Percentiles rank a stretch among this genome's conserved stretches.
Evolutionary conservation across 2,888 invertebrate species (phyloP).

Genomic region (Muscina levida): DNA sequence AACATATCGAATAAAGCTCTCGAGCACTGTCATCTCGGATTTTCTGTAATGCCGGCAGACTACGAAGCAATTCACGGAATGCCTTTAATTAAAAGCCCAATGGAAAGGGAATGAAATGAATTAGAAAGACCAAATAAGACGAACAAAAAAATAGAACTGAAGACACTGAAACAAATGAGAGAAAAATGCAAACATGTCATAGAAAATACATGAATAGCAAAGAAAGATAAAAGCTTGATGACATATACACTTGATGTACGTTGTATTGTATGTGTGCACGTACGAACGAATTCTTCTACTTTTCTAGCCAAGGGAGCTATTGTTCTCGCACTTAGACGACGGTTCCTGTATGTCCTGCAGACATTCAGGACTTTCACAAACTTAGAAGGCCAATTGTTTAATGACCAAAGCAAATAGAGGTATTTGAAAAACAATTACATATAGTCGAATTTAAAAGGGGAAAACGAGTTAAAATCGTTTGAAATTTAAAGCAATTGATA

Average conservation of each 20-base stretch:
- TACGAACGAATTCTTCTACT: no score
- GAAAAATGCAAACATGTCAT: slow-evolving; percentile 29
- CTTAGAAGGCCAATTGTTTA: slow-evolving; percentile 18
- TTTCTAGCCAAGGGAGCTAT: no score
- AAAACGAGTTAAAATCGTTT: no score
- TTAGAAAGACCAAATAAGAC: slow-evolving; percentile 31
- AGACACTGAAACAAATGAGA: slow-evolving; percentile 32
- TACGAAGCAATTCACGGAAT: slow-evolving; percentile 91
- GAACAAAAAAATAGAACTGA: slow-evolving; percentile 7
- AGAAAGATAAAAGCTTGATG: slow-evolving; percentile 25
- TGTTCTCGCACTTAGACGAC: no score
- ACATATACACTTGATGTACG: not conserved
- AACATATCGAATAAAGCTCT: slow-evolving; percentile 90
- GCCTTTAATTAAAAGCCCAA: slow-evolving; percentile 81
- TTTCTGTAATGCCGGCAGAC: slow-evolving; percentile 90
- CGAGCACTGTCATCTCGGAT: slow-evolving; percentile 85
- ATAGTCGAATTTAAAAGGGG: not conserved
- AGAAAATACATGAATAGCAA: not conserved
- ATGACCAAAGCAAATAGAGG: slow-evolving; percentile 16
- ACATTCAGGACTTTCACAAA: slow-evolving; percentile 1
- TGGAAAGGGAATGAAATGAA: slow-evolving; percentile 21
- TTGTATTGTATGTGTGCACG: no score
- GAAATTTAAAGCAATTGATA: no score
- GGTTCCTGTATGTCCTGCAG: slow-evolving; percentile 9
- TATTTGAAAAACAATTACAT: not conserved